Evolutionary conservation across 2,888 invertebrate species (phyloP), one percentile per base, ranked within the genome.

Genomic region (Lapara coniferarum): DNA sequence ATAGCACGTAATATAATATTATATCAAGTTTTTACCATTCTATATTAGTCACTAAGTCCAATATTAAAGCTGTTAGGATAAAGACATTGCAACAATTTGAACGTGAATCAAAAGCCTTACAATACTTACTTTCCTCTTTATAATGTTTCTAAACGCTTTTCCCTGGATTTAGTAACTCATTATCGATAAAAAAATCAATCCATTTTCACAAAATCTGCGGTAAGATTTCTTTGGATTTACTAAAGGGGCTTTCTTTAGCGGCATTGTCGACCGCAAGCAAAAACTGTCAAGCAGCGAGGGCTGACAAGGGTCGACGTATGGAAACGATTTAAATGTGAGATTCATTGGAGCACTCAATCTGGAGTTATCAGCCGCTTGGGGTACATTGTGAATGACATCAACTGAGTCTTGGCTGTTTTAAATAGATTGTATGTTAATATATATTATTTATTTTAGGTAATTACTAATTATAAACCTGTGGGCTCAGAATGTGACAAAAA

Each of bases 281-380:
- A 37, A 57, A 57, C 46, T 63, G 63, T 63, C 63, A 63, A 46
- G 63, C 49, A 46, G 49, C 63, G 63, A 57, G 30, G 19, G 63
- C 46, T 63, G 63, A 63, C 63, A 46, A 63, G 63, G 63, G 63
- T 63, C 49, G 63, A 49, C 63, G 63, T 63, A 63, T 63, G 63
- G 63, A 63, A 63, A 63, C 63, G 46, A 63, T 63, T 63, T 63
- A 46, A 63, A 63, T 63, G 46, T 46, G 25, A 63, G 63, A 53
- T 30, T 44, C 52, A 52, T 37, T 53, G 57, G 68, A 12, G 58
- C 19, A 66, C 56, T 68, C 25, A 49, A 46, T 46, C 57, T n/a
- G 19, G 44, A 12, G 7, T 53, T 66, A 30, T 19, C 30, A 57
- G 10, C 51, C n/a, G 16, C 46, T 46, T 63, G 46, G 19, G 49